phyloP scores from a whole-genome alignment of 2,888 invertebrate genomes.

The Gymnoscelis rufifasciata region DNA sequence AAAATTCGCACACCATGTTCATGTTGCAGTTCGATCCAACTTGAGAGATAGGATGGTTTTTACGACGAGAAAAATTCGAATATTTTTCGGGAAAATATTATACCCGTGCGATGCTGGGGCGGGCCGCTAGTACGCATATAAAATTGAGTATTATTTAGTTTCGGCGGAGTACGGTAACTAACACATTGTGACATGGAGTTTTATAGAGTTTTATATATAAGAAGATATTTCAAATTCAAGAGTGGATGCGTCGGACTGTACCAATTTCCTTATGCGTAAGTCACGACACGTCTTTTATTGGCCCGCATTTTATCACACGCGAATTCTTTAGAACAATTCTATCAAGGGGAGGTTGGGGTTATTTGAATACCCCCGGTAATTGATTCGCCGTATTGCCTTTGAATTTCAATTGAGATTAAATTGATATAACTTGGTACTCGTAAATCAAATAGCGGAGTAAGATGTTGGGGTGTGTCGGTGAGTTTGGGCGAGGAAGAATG shows the following conservation, averaged over 20 bases:
- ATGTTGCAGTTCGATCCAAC: too few species aligned
- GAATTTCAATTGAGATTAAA: slow-evolving; percentile 56
- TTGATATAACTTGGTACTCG: slow-evolving; percentile 63
- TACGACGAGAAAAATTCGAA: too few species aligned
- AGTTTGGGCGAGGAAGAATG: slow-evolving; percentile 2
- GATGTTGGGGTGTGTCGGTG: slow-evolving; percentile 10
- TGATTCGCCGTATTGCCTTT: slow-evolving; percentile 22
- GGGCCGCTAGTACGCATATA: too few species aligned
- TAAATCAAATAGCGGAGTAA: slow-evolving; percentile 44
- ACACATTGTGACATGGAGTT: too few species aligned
- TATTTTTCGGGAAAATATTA: too few species aligned
- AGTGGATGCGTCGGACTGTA: background rate
- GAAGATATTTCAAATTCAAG: too few species aligned
- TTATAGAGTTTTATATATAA: too few species aligned
- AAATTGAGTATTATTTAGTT: too few species aligned
- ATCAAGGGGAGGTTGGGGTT: slow-evolving; percentile 53
- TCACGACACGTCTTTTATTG: slow-evolving; percentile 49
- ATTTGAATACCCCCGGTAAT: slow-evolving; percentile 55
- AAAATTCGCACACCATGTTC: too few species aligned
- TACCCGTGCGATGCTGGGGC: too few species aligned
- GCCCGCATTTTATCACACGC: slow-evolving; percentile 73
- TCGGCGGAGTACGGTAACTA: too few species aligned
- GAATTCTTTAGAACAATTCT: slow-evolving; percentile 75
- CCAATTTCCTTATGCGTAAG: slow-evolving; percentile 23
- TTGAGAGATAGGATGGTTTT: too few species aligned